Base-by-base conservation (phyloP, 2,113 vertebrate genomes). In the Ibidorhyncha struthersii region DNA sequence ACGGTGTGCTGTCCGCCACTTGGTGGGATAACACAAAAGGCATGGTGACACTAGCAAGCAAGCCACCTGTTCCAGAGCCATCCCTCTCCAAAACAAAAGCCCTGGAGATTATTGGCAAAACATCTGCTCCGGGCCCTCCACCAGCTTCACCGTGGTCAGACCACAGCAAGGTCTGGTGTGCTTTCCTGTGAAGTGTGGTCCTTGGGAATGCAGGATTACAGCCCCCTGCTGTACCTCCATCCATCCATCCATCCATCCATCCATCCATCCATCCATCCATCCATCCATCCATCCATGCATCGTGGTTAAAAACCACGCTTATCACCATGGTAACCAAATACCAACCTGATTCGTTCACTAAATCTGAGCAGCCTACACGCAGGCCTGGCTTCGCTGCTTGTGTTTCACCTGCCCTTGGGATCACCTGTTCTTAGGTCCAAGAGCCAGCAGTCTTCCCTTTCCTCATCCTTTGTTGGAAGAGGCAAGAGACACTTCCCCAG, bases 221-320 rank as follows among this genome's bases (percentile, higher is more conserved):
- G 27, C 23, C 30, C 27, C 16, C 20, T 78, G 38, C 40, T 9
- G 3, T 7, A 32, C n/a, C n/a, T n/a, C n/a, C n/a, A n/a, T n/a
- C n/a, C n/a, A n/a, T n/a, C n/a, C n/a, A n/a, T n/a, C n/a, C n/a
- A n/a, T n/a, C n/a, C n/a, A 41, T 32, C 56, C 41, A 26, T 34
- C 52, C 67, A n/a, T 20, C 41, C 69, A 26, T 47, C 50, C 38
- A 23, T 34, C 52, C 62, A n/a, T 20, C 41, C 69, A 26, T 47
- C 50, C 34, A 12, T 11, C 55, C 41, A 22, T 30, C 49, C 63
- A 41, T 25, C 43, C 66, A 19, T 50, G 55, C 32, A 7, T 11
- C 10, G 0, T 3, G 34, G 32, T 6, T 49, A 27, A 45, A 58
- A 36, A 14, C 38, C 56, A 55, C 0, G 0, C 30, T 41, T 41